phyloP scores from a whole-genome alignment of 2,113 vertebrate species.

The Mohoua ochrocephala region DNA sequence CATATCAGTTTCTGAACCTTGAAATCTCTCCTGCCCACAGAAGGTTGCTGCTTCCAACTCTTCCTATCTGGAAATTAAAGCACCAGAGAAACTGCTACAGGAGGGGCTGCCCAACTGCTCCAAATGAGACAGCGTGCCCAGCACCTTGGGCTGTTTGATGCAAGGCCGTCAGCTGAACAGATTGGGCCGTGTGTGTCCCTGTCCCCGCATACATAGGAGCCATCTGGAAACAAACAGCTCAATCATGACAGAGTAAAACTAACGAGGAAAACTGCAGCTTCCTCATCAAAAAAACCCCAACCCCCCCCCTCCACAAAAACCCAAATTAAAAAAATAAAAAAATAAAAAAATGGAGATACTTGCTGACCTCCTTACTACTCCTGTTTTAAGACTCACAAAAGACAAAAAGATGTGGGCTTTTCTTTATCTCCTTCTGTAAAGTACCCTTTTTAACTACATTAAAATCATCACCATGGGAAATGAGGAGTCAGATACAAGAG shows the following conservation, averaged over 20 bases:
- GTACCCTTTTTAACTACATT: background rate
- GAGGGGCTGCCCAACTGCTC: background rate
- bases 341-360: background rate
- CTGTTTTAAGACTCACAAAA: background rate
- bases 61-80: background rate
- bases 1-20: background rate
- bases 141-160: constrained; percentile 8
- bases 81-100: background rate
- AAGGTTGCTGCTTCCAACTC: background rate
- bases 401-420: background rate
- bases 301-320: background rate
- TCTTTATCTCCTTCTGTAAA: background rate
- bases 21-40: background rate
- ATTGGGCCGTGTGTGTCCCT: background rate
- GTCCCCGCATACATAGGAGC: background rate
- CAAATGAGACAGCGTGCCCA: background rate
- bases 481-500: background rate
- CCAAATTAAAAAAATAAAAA: background rate
- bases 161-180: constrained; percentile 30
- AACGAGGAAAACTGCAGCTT: background rate
- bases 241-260: constrained; percentile 26
- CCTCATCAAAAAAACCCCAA: background rate
- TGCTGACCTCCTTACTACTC: background rate
- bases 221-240: constrained; percentile 61
- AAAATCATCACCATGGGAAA: background rate